These are phyloP conservation scores for Creontiades dilutus DNA, from an alignment of 2,888 invertebrate genomes.

Conservation along the genomic window DNA sequence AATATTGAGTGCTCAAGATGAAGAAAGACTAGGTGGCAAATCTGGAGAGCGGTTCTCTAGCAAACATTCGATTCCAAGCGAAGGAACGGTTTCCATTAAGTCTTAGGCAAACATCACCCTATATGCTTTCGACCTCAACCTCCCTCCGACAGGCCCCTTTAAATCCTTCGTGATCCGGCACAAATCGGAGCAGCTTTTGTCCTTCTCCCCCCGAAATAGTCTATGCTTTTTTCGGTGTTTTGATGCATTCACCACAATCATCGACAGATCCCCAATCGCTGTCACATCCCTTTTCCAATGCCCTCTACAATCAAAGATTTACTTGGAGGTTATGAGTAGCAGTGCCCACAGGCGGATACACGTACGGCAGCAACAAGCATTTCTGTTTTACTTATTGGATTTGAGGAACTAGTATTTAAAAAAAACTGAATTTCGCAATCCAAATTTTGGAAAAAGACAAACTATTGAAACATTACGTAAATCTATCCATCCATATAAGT, in stretches of 20 bases:
- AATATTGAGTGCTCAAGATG: conserved; percentile 19
- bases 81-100: conserved; percentile 39
- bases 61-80: conserved; percentile 39
- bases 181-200: conserved; percentile 6
- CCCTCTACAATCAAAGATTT: too few relatives aligned
- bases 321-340: too few relatives aligned
- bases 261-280: not conserved
- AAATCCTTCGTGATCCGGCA: conserved; percentile 28
- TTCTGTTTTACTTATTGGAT: too few relatives aligned
- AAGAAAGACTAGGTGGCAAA: conserved; percentile 5
- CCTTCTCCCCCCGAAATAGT: not conserved
- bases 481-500: too few relatives aligned
- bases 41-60: conserved; percentile 1
- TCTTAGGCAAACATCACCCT: conserved; percentile 20
- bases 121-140: conserved; percentile 36
- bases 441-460: too few relatives aligned
- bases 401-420: too few relatives aligned
- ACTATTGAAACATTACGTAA: too few relatives aligned
- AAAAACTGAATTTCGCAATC: too few relatives aligned
- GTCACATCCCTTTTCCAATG: too few relatives aligned
- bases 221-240: not conserved
- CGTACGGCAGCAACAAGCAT: too few relatives aligned
- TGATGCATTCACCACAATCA: not conserved
- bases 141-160: not conserved
- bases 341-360: too few relatives aligned